Conservation (phyloP, 2,888 invertebrate genomes). For the Stenchaetothrips biformis region DNA sequence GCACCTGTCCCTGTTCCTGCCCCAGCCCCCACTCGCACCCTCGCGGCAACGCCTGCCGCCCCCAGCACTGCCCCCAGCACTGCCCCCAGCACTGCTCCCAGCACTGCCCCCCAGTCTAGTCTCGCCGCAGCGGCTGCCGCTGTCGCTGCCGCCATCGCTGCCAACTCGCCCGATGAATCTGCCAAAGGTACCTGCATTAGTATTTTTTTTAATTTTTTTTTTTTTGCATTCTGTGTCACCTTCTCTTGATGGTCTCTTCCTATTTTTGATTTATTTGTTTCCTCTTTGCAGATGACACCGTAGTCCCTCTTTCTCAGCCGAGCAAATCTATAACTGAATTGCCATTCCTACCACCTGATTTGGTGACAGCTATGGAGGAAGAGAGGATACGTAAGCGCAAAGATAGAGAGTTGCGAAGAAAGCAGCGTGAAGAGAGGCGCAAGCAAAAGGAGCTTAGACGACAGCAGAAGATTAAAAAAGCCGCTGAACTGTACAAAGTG, state of each 20-base stretch:
- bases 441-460: neutral
- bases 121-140: constrained; percentile 1
- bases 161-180: neutral
- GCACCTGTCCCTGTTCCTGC: neutral
- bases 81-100: neutral
- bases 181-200: neutral
- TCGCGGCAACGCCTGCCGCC: neutral
- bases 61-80: neutral
- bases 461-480: constrained; percentile 7
- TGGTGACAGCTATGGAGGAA: neutral
- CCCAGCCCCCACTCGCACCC: neutral
- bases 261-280: neutral
- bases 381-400: neutral
- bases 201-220: neutral
- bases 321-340: neutral
- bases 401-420: neutral
- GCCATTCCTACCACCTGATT: neutral
- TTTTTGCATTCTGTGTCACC: neutral
- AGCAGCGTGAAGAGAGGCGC: neutral
- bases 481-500: neutral
- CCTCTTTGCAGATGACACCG: neutral
- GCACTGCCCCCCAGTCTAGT: neutral
- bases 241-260: neutral
- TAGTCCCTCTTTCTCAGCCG: neutral
- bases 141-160: neutral